Evolutionary conservation across 2,797 vertebrate genomes (phyloP), one percentile per base, ranked within the genome.

Genomic region (Erpetoichthys calabaricus): DNA sequence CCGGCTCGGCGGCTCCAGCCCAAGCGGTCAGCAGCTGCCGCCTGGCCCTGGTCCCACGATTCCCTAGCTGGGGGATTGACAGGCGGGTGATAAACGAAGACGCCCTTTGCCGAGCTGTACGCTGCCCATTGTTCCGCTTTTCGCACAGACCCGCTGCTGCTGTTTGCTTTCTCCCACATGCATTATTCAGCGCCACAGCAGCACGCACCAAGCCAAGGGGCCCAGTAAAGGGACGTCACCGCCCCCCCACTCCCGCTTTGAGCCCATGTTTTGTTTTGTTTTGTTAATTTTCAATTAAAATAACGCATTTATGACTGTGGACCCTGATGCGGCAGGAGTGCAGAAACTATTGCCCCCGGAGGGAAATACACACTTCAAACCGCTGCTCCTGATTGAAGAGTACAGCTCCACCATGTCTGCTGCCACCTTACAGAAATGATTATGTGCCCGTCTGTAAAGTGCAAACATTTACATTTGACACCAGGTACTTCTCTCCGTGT

Each of bases 141-240:
- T 72, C 87, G 84, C 89, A 90, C 89, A 92, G 89, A 91, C 91
- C 91, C 86, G 84, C 90, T 89, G 91, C 94, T 96, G 91, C 91
- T 97, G 92, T 97, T 95, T 94, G 92, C 94, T 93, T 93, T 95
- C 95, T 98, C 95, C 90, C 94, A 94, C 93, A 97, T 98, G 81
- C 93, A 98, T 98, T 97, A 98, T 98, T 98, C 95, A 98, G 92
- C 89, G 91, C 89, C 86, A 86, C 86, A 92, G 91, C 90, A 94
- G 93, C 91, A 89, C 86, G 84, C 89, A 92, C 92, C 85, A 86
- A 90, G 91, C 84, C 84, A 87, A 88, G 91, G 88, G 92, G 87
- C 86, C 80, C 88, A 89, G 91, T 97, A 97, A 89, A 93, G 84
- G 80, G 83, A 84, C 83, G 82, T 79, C 83, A 81, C 84, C 84